Conservation (phyloP, 2,113 vertebrate species). For the Gnathonemus longibarbis region DNA sequence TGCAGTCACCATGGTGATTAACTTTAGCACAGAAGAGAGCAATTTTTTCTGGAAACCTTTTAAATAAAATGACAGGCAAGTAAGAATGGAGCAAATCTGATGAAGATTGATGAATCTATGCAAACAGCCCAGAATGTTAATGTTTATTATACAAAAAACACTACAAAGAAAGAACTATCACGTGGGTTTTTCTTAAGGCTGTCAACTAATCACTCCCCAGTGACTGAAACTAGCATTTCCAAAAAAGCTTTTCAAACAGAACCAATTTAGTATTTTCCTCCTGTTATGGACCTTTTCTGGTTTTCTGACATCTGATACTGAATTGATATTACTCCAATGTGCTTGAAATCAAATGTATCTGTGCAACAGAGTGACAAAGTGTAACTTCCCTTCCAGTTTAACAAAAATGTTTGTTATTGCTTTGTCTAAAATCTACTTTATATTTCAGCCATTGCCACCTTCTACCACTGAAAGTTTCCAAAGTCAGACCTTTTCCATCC, state of each 20-base stretch:
- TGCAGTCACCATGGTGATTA: conserved; percentile 16
- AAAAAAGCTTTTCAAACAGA: neutral
- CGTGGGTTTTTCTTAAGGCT: neutral
- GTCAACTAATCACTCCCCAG: neutral
- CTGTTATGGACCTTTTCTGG: neutral
- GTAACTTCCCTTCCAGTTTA: neutral
- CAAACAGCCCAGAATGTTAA: neutral
- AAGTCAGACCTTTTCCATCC: neutral
- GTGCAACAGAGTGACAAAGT: neutral
- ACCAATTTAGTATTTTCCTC: neutral
- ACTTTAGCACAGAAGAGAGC: neutral
- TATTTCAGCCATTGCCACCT: neutral
- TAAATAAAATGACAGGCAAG: neutral
- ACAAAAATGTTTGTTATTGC: neutral
- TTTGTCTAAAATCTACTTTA: neutral
- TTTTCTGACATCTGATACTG: neutral
- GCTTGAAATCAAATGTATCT: too few species aligned
- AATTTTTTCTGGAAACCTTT: neutral
- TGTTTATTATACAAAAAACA: neutral
- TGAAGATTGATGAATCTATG: neutral
- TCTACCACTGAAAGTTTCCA: neutral
- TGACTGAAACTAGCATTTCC: neutral
- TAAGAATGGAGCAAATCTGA: neutral
- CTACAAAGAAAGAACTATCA: neutral
- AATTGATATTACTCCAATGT: neutral